Evolutionary conservation across 1,140 invertebrate species (phyloP).

Genomic region (Lutraria rhynchaena): DNA sequence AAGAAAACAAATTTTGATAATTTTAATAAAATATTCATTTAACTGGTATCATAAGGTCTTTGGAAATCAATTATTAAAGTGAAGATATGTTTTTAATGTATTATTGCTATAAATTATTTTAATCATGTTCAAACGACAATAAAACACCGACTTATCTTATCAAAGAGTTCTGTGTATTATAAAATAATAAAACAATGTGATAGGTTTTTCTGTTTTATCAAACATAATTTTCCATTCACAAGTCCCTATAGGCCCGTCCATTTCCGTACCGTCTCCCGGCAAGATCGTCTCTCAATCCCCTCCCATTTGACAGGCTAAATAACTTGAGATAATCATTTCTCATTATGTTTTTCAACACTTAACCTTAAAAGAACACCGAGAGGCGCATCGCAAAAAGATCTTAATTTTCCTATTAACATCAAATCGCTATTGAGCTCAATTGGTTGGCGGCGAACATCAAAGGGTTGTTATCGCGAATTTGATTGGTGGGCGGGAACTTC

Average conservation of each 20-base stretch:
- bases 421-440: slow-evolving; percentile 58
- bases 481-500: slow-evolving; percentile 58
- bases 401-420: slow-evolving; percentile 59
- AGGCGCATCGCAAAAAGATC: slow-evolving; percentile 51
- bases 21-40: too few species aligned
- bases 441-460: slow-evolving; percentile 57
- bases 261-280: background rate
- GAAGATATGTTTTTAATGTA: background rate
- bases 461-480: slow-evolving; percentile 55
- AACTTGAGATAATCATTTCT: slow-evolving; percentile 27
- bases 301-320: slow-evolving; percentile 40
- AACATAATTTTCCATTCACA: background rate
- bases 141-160: background rate
- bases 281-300: background rate
- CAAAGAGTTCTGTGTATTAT: background rate
- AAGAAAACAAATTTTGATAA: too few species aligned
- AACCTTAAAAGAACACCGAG: slow-evolving; percentile 40
- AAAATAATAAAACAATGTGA: background rate
- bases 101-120: background rate
- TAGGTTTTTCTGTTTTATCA: background rate
- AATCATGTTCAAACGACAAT: background rate
- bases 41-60: background rate
- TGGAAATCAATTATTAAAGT: background rate
- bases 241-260: background rate
- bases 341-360: slow-evolving; percentile 60